Percentiles rank a stretch among this genome's conserved stretches.
Conservation (phyloP, 1,140 invertebrate genomes). For the Apis dorsata region DNA sequence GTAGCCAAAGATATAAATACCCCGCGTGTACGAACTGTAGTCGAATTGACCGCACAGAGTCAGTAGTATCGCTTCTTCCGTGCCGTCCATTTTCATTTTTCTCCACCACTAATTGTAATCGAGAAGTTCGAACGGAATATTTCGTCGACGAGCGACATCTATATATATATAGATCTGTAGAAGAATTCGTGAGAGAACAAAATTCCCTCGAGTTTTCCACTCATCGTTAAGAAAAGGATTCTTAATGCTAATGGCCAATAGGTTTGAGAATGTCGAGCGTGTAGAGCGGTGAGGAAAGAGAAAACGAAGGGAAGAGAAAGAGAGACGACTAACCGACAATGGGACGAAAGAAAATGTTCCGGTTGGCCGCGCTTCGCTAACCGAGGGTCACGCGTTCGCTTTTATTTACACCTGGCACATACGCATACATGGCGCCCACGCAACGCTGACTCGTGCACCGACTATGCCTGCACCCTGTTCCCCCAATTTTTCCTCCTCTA, state of each 20-base stretch:
- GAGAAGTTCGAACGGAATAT: no score
- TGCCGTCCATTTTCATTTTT: not conserved
- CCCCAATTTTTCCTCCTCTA: not conserved
- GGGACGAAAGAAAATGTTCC: conserved; percentile 53
- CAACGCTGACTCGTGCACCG: conserved; percentile 6
- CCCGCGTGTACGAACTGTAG: not conserved
- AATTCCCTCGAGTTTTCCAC: conserved; percentile 3
- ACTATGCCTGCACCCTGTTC: not conserved
- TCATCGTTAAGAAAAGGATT: conserved; percentile 41
- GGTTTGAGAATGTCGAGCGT: conserved; percentile 41
- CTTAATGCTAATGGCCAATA: conserved; percentile 55
- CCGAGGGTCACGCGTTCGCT: conserved; percentile 47
- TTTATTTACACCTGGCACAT: conserved; percentile 64
- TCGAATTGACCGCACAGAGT: conserved; percentile 9
- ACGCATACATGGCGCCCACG: conserved; percentile 35
- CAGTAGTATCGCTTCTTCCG: not conserved
- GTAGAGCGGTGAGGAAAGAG: not conserved
- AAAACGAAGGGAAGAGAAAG: conserved; percentile 23
- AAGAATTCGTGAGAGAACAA: not conserved
- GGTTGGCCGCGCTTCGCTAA: conserved; percentile 52
- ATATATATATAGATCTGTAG: not conserved
- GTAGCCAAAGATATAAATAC: conserved; percentile 44
- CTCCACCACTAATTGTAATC: no score
- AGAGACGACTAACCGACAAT: conserved; percentile 58
- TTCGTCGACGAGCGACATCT: no score